A percentile compares a stretch with the other conserved stretches of the same genome.
phyloP scores from a whole-genome alignment of 2,797 vertebrate species.

The Crocidura indochinensis region DNA sequence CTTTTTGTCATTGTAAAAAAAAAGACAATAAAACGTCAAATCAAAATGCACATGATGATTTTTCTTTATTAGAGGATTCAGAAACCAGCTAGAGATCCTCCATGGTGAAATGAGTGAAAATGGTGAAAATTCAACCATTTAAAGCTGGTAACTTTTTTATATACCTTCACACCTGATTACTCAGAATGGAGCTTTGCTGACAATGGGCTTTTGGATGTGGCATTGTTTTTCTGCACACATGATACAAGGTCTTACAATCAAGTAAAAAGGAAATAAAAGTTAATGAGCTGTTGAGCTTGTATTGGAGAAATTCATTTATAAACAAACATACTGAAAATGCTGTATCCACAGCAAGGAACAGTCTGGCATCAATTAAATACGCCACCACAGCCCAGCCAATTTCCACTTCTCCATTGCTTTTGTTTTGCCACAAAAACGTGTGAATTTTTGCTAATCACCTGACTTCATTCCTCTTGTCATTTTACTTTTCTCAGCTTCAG shows the following conservation, averaged over 20 bases:
- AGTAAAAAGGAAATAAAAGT: constrained; percentile 73
- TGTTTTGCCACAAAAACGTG: constrained; percentile 64
- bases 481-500: constrained; percentile 66
- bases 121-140: neutral
- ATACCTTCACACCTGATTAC: neutral
- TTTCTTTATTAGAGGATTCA: constrained; percentile 20
- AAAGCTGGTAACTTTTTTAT: neutral
- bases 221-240: constrained; percentile 14
- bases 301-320: constrained; percentile 58
- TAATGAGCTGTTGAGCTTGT: neutral
- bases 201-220: constrained; percentile 14
- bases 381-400: constrained; percentile 2
- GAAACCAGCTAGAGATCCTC: neutral
- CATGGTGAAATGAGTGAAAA: neutral
- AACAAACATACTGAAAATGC: constrained; percentile 67
- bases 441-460: constrained; percentile 82
- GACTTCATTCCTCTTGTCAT: constrained; percentile 75
- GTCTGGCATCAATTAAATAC: constrained; percentile 64
- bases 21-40: neutral
- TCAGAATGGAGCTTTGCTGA: neutral
- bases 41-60: neutral
- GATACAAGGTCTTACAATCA: constrained; percentile 56
- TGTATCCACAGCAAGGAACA: constrained; percentile 63
- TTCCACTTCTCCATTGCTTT: constrained; percentile 64
- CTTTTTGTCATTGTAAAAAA: constrained; percentile 46